phyloP scores from a whole-genome alignment of 2,888 invertebrate genomes.

The Teleiodes luculella region DNA sequence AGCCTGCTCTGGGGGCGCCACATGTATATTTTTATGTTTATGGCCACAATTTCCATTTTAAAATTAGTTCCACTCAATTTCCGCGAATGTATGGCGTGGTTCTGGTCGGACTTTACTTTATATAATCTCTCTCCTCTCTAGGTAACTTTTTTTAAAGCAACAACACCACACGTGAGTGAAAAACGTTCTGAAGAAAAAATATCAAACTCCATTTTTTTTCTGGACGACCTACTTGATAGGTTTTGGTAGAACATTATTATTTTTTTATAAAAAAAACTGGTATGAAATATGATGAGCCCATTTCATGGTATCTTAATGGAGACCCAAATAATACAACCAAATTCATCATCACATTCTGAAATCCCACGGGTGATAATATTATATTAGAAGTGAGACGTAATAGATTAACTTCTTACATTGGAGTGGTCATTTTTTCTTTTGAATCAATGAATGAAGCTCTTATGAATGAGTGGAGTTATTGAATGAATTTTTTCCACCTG shows the following conservation, averaged over 20 bases:
- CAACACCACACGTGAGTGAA: too few species aligned
- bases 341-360: slow-evolving; percentile 49
- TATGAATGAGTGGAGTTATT: slow-evolving; percentile 56
- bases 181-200: neutral
- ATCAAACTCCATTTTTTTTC: neutral
- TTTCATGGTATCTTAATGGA: slow-evolving; percentile 33
- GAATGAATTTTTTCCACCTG: slow-evolving; percentile 56
- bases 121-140: too few species aligned
- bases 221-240: neutral
- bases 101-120: too few species aligned
- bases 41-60: too few species aligned
- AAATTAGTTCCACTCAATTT: neutral
- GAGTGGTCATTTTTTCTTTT: slow-evolving; percentile 9
- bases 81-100: too few species aligned
- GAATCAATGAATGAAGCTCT: slow-evolving; percentile 41
- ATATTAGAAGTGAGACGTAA: slow-evolving; percentile 55
- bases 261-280: slow-evolving; percentile 20
- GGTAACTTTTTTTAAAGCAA: too few species aligned
- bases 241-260: neutral
- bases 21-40: too few species aligned
- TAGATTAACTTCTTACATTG: slow-evolving; percentile 12
- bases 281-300: slow-evolving; percentile 26
- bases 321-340: slow-evolving; percentile 40
- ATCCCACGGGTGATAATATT: slow-evolving; percentile 59
- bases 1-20: too few species aligned